Percentiles rank a stretch among this genome's conserved stretches.
Evolutionary conservation across 2,113 vertebrate genomes (phyloP).

Genomic region (Camelus dromedarius): DNA sequence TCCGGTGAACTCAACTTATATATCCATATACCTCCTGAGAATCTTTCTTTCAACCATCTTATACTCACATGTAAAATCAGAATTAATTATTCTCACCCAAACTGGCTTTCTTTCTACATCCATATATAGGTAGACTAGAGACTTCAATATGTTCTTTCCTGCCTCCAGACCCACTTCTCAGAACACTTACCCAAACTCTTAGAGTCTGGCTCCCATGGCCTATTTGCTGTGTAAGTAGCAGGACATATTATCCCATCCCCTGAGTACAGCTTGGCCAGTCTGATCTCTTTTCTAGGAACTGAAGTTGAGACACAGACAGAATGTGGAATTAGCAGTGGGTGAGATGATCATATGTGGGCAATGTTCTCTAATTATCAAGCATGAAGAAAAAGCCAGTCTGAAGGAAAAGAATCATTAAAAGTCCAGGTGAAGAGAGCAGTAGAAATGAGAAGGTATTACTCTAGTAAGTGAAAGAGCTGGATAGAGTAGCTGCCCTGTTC

Average conservation of each 20-base stretch:
- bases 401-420: not conserved
- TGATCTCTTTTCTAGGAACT: not conserved
- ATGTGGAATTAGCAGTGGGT: not conserved
- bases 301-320: not conserved
- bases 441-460: not conserved
- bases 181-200: not conserved
- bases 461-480: not conserved
- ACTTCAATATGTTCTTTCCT: not conserved
- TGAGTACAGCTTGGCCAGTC: not conserved
- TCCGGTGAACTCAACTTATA: not conserved
- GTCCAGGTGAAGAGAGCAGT: not conserved
- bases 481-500: not conserved
- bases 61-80: not conserved
- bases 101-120: not conserved
- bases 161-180: not conserved
- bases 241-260: not conserved
- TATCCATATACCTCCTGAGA: not conserved
- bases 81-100: not conserved
- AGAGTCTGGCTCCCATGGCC: not conserved
- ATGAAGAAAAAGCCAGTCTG: not conserved
- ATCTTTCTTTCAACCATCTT: not conserved
- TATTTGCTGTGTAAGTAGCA: not conserved
- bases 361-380: not conserved
- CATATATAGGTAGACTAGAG: not conserved
- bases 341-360: not conserved